A percentile compares a stretch with the other conserved stretches of the same genome.
Evolutionary conservation across 2,888 invertebrate species (phyloP).

Genomic region (Smittia sp.): DNA sequence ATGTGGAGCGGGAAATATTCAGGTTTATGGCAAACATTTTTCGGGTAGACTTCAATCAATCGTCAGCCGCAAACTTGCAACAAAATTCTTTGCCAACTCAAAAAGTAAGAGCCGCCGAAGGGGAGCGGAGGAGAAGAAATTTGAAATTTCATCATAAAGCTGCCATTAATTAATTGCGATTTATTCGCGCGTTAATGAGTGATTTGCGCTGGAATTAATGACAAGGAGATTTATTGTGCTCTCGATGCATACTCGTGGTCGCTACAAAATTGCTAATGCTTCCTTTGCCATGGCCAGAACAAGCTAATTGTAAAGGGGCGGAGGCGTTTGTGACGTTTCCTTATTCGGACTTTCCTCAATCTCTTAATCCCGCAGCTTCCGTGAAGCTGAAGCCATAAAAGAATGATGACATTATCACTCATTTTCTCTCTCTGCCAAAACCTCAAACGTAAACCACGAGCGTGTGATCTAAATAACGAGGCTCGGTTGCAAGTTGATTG

Average conservation of each 20-base stretch:
- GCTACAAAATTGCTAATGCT: not conserved
- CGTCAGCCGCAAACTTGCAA: not conserved
- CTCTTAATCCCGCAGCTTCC: too few relatives aligned
- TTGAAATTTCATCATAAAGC: constrained; percentile 38
- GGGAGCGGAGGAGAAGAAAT: constrained; percentile 13
- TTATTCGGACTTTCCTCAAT: too few relatives aligned
- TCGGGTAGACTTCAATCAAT: not conserved
- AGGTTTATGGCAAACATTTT: constrained; percentile 1
- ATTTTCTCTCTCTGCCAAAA: too few relatives aligned
- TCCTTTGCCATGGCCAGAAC: too few relatives aligned
- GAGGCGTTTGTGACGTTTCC: too few relatives aligned
- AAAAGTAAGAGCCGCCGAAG: too few relatives aligned
- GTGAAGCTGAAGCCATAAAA: too few relatives aligned
- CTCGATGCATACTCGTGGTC: too few relatives aligned
- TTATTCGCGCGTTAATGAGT: constrained; percentile 40
- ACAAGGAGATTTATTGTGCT: too few relatives aligned
- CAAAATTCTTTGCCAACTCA: not conserved
- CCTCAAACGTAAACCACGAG: not conserved
- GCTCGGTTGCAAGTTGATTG: not conserved
- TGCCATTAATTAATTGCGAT: constrained; percentile 40
- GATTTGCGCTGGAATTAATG: constrained; percentile 39
- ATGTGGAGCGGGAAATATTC: not conserved
- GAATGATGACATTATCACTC: too few relatives aligned
- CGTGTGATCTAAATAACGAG: not conserved
- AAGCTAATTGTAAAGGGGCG: too few relatives aligned